Percentiles rank a stretch among this genome's conserved stretches.
Evolutionary conservation across 2,888 invertebrate genomes (phyloP).

Genomic region (Agonopterix heracliana): DNA sequence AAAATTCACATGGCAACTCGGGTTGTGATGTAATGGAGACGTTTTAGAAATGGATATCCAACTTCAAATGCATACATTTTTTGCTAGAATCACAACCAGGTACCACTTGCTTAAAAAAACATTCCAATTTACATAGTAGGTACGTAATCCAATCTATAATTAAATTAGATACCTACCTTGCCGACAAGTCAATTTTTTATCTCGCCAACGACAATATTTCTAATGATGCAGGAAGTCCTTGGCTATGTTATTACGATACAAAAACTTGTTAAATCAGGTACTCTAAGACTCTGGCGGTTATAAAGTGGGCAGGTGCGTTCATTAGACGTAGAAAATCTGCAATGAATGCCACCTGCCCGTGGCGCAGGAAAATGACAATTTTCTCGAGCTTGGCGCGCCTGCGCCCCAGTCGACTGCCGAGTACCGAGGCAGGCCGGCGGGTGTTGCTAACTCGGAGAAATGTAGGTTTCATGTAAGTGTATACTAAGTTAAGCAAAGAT

Average conservation of each 20-base stretch:
- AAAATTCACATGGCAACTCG: too few relatives aligned
- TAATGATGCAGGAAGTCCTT: slow-evolving; percentile 34
- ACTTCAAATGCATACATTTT: too few relatives aligned
- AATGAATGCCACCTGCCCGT: slow-evolving; percentile 37
- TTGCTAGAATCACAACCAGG: too few relatives aligned
- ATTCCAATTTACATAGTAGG: too few relatives aligned
- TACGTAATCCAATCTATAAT: too few relatives aligned
- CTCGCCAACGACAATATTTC: not conserved
- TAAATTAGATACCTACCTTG: too few relatives aligned
- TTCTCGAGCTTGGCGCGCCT: slow-evolving; percentile 27
- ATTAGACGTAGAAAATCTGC: slow-evolving; percentile 52
- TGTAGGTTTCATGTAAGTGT: not conserved
- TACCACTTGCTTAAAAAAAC: too few relatives aligned
- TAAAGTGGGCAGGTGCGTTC: slow-evolving; percentile 35
- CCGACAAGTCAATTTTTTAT: too few relatives aligned
- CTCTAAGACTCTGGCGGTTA: slow-evolving; percentile 10
- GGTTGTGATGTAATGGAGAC: too few relatives aligned
- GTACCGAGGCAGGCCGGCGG: not conserved
- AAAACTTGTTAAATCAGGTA: slow-evolving; percentile 39
- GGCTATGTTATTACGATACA: slow-evolving; percentile 31
- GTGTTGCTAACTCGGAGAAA: not conserved
- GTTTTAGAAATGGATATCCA: too few relatives aligned
- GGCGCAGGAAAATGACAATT: slow-evolving; percentile 54
- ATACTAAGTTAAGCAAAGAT: too few relatives aligned
- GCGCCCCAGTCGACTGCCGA: not conserved